phyloP scores from a whole-genome alignment of 2,113 vertebrate genomes.

The Cottus gobio region DNA sequence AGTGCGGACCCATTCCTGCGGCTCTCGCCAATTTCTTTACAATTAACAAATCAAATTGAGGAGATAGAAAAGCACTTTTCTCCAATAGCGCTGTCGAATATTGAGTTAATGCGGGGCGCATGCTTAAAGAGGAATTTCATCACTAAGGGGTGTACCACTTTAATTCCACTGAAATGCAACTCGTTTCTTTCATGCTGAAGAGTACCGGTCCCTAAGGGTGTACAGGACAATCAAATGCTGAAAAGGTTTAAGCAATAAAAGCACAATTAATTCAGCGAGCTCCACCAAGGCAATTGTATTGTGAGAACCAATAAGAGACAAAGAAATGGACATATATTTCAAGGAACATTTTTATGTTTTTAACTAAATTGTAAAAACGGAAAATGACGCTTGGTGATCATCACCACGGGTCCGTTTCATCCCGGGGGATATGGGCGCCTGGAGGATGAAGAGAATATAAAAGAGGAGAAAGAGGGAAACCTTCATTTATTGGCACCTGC shows the following conservation, averaged over 20 bases:
- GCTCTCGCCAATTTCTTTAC: background rate
- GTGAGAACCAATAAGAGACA: background rate
- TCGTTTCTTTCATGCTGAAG: background rate
- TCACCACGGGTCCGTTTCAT: constrained; percentile 16
- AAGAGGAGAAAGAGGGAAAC: constrained; percentile 2
- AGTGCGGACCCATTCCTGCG: background rate
- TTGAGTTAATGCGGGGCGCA: constrained; percentile 5
- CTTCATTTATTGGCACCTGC: constrained; percentile 28
- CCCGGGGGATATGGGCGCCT: background rate
- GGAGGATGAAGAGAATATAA: background rate
- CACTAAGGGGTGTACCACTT: background rate
- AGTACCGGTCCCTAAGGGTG: background rate
- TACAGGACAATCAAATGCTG: constrained; percentile 24
- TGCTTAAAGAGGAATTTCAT: constrained; percentile 5
- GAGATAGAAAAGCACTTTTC: background rate
- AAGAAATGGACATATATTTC: background rate
- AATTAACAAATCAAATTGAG: constrained; percentile 3
- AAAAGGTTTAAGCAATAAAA: constrained; percentile 8
- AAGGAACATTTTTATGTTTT: background rate
- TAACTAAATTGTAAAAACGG: background rate
- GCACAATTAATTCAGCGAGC: constrained; percentile 6
- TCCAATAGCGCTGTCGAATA: constrained; percentile 24
- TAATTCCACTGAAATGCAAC: constrained; percentile 27
- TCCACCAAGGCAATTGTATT: background rate
- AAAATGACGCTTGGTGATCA: no score